These are phyloP conservation scores for Callaeas wilsoni DNA, from an alignment of 2,113 vertebrate genomes.

Conservation along the genomic window DNA sequence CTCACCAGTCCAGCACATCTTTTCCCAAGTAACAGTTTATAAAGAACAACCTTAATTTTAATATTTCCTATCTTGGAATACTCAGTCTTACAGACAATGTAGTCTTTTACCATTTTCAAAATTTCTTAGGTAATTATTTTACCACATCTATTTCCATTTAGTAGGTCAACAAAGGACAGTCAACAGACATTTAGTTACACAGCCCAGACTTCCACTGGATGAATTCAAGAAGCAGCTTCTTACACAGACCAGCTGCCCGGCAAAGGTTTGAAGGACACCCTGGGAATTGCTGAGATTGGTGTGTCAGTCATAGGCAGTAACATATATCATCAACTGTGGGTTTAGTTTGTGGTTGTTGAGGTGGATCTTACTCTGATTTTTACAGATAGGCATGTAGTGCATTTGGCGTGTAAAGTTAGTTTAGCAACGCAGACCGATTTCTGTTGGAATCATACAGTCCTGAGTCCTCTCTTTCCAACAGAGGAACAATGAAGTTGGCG, in stretches of 20 bases:
- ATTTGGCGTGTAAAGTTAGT: background rate
- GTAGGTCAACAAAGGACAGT: background rate
- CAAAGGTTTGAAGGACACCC: background rate
- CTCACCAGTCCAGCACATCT: background rate
- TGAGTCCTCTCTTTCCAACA: background rate
- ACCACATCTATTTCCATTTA: background rate
- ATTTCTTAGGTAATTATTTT: background rate
- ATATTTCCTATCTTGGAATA: background rate
- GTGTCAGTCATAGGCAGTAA: background rate
- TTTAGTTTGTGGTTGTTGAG: background rate
- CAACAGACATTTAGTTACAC: background rate
- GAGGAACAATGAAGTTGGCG: background rate
- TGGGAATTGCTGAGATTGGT: background rate
- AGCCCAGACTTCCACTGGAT: background rate
- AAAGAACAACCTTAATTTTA: background rate
- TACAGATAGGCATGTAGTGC: background rate
- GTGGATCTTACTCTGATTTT: background rate
- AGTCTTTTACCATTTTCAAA: background rate
- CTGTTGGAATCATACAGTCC: background rate
- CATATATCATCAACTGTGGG: background rate
- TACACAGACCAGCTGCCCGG: accelerated
- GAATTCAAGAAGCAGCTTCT: background rate
- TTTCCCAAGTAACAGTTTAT: background rate
- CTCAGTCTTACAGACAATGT: background rate
- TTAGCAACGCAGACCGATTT: background rate